Base-by-base conservation (phyloP, 2,888 invertebrate species). In the Aporophyla lueneburgensis region DNA sequence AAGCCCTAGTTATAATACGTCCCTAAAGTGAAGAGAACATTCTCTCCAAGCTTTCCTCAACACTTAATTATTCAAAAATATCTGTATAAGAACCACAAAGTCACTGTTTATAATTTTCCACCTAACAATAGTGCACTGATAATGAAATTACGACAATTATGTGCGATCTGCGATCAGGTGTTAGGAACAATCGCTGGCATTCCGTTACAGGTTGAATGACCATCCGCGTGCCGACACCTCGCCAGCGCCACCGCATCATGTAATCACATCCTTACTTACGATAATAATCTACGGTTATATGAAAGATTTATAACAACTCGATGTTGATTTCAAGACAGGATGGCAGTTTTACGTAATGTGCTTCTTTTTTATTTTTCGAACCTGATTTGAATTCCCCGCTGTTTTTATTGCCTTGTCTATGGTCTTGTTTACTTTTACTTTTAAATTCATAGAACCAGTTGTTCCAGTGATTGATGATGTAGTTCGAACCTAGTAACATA, bases 191-290 rank as follows among this genome's bases (percentile, higher is more conserved):
- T 84, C 73, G 77, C 76, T 46, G 74, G 87, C 85, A 88, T 89
- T 89, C 90, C 90, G 89, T 91, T 90, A 89, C 83, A 88, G 83
- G 92, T 90, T 91, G 91, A 91, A 90, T 90, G 92, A 91, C 92
- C 89, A 91, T 80, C 86, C 81, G 86, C 86, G 81, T 83, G 79
- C 84, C 86, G 72, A 87, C 84, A 87, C 86, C 86, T 84, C 80
- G 69, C 81, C 76, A 76, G 83, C 80, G 70, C 80, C 76, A 77
- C 82, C 85, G 80, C 80, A 77, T 80, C 83, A 63, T 80, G 77
- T 84, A 85, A 87, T 88, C 86, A 83, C 82, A 74, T 87, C 82
- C 82, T 88, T 78, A 78, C 71, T 56, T 19, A 67, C 56, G n/a
- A 66, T 65, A 71, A 85, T 78, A 75, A 79, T 84, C 69, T 62